Evolutionary conservation across 2,797 vertebrate species (phyloP).

Genomic region (Melanotaenia boesemani): DNA sequence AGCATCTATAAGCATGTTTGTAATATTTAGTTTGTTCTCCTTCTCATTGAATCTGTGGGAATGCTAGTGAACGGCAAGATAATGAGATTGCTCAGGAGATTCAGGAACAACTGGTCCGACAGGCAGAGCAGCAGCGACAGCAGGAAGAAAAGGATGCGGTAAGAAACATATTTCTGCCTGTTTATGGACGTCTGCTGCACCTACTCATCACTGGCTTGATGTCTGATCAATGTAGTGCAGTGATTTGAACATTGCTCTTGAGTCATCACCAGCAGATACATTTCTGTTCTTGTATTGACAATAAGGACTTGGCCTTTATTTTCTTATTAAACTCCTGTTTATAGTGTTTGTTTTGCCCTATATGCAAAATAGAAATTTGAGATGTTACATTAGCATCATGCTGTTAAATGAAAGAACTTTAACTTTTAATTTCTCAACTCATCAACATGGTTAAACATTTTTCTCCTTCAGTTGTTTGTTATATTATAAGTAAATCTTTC

Average conservation of each 20-base stretch:
- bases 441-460: background rate
- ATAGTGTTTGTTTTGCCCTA: background rate
- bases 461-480: background rate
- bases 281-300: background rate
- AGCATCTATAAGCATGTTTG: background rate
- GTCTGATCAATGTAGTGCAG: background rate
- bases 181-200: conserved; percentile 9
- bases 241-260: background rate
- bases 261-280: conserved; percentile 9
- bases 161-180: conserved; percentile 47
- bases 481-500: background rate
- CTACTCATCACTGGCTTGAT: background rate
- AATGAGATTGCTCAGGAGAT: conserved; percentile 96
- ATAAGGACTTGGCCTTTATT: background rate
- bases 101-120: conserved; percentile 93
- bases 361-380: background rate
- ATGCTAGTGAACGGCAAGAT: conserved; percentile 89
- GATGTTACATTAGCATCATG: background rate
- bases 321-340: background rate
- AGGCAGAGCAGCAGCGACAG: conserved; percentile 88
- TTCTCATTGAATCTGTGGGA: conserved; percentile 9
- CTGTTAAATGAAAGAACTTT: background rate
- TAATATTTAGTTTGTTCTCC: background rate
- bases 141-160: conserved; percentile 98
- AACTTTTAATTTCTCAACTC: background rate